These are phyloP conservation scores for Nipponia nippon DNA, from an alignment of 2,113 vertebrate species.

Conservation along the genomic window DNA sequence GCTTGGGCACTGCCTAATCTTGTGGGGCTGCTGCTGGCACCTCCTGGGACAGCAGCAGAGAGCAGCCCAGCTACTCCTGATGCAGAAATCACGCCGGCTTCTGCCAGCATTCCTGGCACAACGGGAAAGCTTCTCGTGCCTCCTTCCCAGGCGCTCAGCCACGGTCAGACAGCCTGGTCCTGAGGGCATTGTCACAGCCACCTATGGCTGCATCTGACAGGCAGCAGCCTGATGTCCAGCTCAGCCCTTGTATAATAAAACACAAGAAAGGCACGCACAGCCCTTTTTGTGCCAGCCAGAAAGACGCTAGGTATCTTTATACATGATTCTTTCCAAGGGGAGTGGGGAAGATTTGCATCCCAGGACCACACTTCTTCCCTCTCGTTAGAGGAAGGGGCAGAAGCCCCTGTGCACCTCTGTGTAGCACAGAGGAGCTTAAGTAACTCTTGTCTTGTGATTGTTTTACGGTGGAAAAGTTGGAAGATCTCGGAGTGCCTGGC, in stretches of 20 bases:
- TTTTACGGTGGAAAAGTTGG: not conserved
- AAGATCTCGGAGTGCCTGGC: not conserved
- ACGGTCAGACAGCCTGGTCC: not conserved
- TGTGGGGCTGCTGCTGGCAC: not conserved
- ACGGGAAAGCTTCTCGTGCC: not conserved
- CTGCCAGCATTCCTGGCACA: not conserved
- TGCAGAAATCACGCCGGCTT: not conserved
- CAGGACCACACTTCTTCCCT: not conserved
- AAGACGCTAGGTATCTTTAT: accelerated
- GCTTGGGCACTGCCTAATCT: not conserved
- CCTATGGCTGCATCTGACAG: not conserved
- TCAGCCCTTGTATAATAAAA: not conserved
- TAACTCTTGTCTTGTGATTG: not conserved
- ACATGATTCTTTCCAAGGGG: accelerated
- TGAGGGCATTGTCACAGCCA: not conserved
- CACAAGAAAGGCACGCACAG: not conserved
- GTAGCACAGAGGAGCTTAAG: not conserved
- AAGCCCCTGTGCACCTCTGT: not conserved
- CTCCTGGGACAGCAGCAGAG: not conserved
- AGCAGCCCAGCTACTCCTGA: not conserved
- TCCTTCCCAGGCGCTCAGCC: not conserved
- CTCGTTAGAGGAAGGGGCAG: not conserved
- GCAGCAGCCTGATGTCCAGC: not conserved
- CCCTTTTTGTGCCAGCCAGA: not conserved
- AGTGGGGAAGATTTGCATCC: not conserved